phyloP scores from a whole-genome alignment of 2,113 vertebrate species.

The Ceyx melanurus region DNA sequence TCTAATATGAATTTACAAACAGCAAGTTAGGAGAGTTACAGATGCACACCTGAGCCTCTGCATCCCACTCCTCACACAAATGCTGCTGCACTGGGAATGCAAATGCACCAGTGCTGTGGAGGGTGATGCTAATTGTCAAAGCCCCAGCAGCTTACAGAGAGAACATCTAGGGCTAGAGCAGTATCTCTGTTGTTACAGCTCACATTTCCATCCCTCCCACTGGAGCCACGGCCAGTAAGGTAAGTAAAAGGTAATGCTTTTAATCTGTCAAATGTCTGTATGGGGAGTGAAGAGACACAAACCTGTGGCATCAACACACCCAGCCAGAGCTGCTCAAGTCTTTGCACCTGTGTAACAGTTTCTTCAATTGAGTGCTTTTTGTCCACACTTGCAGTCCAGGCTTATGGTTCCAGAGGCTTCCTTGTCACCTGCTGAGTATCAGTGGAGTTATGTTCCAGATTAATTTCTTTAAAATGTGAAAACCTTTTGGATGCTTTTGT shows the following conservation, averaged over 20 bases:
- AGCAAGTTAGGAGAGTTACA: not conserved
- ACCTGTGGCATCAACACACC: not conserved
- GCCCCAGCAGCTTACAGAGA: not conserved
- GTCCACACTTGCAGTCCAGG: not conserved
- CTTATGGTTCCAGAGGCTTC: not conserved
- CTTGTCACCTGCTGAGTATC: not conserved
- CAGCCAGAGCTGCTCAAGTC: not conserved
- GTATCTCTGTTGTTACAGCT: not conserved
- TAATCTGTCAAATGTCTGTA: not conserved
- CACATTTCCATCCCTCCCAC: not conserved
- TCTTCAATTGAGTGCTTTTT: not conserved
- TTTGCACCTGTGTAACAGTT: not conserved
- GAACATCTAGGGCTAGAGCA: not conserved
- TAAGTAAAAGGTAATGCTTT: not conserved
- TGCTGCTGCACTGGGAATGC: not conserved
- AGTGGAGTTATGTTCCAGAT: not conserved
- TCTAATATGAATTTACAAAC: not conserved
- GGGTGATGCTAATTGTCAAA: not conserved
- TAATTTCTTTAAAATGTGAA: not conserved
- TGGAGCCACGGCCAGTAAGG: not conserved
- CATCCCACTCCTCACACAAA: not conserved
- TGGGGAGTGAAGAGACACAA: not conserved
- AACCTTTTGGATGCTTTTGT: not conserved
- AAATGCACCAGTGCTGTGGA: fast-evolving
- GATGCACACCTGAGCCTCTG: not conserved